Evolutionary conservation across 2,113 vertebrate species (phyloP), one percentile per base, ranked within the genome.

Genomic region (Sclerurus mexicanus): DNA sequence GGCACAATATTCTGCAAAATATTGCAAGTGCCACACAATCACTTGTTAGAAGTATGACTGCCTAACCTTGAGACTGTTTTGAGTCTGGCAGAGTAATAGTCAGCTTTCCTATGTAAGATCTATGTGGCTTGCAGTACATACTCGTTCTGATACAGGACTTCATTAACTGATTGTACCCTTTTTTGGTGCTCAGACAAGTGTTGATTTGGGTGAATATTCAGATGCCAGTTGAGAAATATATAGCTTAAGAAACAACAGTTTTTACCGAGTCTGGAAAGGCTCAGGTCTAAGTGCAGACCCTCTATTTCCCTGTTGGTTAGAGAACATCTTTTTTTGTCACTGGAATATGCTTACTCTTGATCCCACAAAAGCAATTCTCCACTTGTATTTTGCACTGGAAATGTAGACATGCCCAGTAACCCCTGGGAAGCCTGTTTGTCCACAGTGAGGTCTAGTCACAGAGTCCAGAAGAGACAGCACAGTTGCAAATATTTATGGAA

Each of bases 201-300:
- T 35, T 55, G 59, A 2, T 31, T 55, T 14, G 12, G 53, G 40
- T 35, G 5, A 7, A 11, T 18, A 3, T 8, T 24, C 25, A 59
- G 25, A 10, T 64, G 28, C 47, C 67, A 19, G 22, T 1, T 77
- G 46, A 60, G 58, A 63, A 67, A 2, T 35, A 28, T 8, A 17
- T 7, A 67, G 25, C 15, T 71, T 44, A 74, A 28, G 82, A 35
- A 87, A 56, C 31, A 31, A 0, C 30, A 22, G 10, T 76, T 90
- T 88, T 52, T n/a, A 21, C 25, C 0, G 9, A 12, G 33, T 49
- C 46, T 84, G 50, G 58, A 74, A 79, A 50, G 2, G 2, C 46
- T 77, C 28, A 27, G 13, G 5, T 74, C 66, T 35, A 4, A 8
- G 6, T 31, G 21, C 0, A 0, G 42, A 17, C 10, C 14, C 12